Evolutionary conservation across 37 sponge, comb jelly and placozoan genomes (phyloP).

Genomic region (Mnemiopsis leidyi): DNA sequence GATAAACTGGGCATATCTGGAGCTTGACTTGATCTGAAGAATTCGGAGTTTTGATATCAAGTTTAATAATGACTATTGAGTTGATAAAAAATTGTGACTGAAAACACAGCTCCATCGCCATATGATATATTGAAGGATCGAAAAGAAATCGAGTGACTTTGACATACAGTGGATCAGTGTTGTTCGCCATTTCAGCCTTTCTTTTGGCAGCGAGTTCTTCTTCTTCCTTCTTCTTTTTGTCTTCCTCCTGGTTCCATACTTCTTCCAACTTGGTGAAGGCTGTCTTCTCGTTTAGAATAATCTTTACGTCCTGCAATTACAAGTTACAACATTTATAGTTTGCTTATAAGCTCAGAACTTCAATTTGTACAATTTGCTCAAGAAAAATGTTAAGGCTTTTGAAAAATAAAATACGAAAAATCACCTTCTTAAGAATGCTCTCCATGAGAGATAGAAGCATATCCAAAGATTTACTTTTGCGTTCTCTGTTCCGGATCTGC

Average conservation of each 20-base stretch:
- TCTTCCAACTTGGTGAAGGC: slow-evolving; percentile 34
- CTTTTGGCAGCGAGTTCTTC: slow-evolving; percentile 12
- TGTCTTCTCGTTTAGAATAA: neutral
- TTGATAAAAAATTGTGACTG: too few relatives aligned
- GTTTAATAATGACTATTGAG: too few relatives aligned
- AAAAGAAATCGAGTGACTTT: too few relatives aligned
- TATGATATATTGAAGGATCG: too few relatives aligned
- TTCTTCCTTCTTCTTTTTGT: slow-evolving; percentile 52
- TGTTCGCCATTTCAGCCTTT: neutral
- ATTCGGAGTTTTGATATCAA: neutral
- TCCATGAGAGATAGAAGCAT: slow-evolving; percentile 23
- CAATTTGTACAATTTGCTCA: too few relatives aligned
- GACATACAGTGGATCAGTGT: neutral
- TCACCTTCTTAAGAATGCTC: slow-evolving; percentile 48
- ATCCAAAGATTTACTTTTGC: neutral
- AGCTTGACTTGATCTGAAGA: neutral
- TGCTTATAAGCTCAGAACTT: too few relatives aligned
- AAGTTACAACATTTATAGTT: too few relatives aligned
- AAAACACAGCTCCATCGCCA: too few relatives aligned
- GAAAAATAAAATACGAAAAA: too few relatives aligned
- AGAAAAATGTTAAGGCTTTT: too few relatives aligned
- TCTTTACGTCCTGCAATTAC: slow-evolving; percentile 45
- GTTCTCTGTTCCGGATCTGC: neutral
- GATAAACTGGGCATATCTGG: slow-evolving; percentile 43
- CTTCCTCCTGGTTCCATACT: slow-evolving; percentile 67